Evolutionary conservation across 2,888 invertebrate species (phyloP), one percentile per base, ranked within the genome.

Genomic region (Drosophila anomalata): DNA sequence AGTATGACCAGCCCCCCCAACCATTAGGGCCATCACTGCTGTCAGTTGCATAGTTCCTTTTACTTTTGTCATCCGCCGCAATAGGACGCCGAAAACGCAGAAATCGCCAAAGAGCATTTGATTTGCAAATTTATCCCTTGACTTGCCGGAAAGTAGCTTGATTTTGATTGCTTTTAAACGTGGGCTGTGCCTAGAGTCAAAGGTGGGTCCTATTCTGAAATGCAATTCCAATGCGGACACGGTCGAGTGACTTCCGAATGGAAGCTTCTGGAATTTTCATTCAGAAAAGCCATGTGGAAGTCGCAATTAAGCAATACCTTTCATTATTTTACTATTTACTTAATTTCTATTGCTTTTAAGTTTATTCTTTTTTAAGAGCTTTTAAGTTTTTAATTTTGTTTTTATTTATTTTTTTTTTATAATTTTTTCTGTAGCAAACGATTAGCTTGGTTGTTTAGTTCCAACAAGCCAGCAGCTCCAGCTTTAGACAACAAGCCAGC

Each of bases 391-490:
- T 62, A 20, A 31, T 65, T 76, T 73, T 46, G 72, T 66, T 72
- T 68, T 56, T 51, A 29, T 70, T 73, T 75, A 55, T 17, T 54
- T 72, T 59, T 72, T 68, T 73, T 74, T 76, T 63, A 73, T 72
- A 79, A 78, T 65, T 70, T 75, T 62, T 75, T 62, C 74, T 76
- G 66, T 89, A 92, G 92, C 82, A 92, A 92, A 89, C 90, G 87
- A 81, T 90, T 91, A 78, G 90, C 90, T 77, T 91, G 91, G 91
- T 88, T 90, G 80, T 90, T 91, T 76, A 88, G 88, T 76, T 76
- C 84, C 60, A 90, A 89, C 68, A 89, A 89, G 73, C 84, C 77
- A 56, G 79, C 77, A 58, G 84, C 80, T 33, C 88, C 81, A 29
- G 89, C 90, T 48, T 76, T 91, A 76, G 90, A 83, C 66, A 71